Conservation (phyloP, 2,113 vertebrate species). For the Axis porcinus region DNA sequence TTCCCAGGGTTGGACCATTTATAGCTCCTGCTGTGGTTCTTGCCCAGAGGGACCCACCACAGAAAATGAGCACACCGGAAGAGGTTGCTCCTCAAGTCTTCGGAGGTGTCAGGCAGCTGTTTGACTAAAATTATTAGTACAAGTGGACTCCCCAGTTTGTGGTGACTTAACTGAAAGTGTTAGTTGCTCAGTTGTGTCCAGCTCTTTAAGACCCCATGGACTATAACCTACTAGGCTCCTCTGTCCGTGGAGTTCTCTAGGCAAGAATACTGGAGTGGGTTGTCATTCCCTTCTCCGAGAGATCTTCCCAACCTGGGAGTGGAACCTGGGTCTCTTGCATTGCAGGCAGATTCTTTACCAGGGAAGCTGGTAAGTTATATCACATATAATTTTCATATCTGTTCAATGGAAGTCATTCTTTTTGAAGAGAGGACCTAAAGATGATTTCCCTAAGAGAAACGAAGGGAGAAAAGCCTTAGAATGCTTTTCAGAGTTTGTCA, state of each 20-base stretch:
- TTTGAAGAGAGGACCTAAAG: neutral
- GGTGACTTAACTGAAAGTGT: neutral
- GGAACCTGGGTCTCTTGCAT: neutral
- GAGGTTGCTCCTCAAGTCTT: neutral
- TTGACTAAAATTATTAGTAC: neutral
- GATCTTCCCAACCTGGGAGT: neutral
- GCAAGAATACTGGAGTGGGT: neutral
- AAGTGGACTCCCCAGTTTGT: neutral
- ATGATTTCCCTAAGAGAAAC: neutral
- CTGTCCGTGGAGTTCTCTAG: neutral
- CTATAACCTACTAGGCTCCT: neutral
- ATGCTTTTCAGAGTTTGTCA: constrained; percentile 7
- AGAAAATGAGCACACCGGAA: neutral
- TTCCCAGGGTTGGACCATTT: neutral
- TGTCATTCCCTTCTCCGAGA: neutral
- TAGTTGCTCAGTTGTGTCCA: neutral
- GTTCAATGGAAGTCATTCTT: neutral
- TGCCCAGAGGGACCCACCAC: neutral
- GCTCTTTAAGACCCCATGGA: neutral
- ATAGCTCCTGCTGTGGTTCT: neutral
- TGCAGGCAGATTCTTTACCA: neutral
- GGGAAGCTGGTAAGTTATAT: neutral
- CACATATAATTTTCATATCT: neutral
- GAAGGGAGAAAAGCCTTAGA: neutral
- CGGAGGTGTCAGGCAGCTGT: neutral